Conservation (phyloP, 2,113 vertebrate genomes). For the Edolisoma coerulescens region DNA sequence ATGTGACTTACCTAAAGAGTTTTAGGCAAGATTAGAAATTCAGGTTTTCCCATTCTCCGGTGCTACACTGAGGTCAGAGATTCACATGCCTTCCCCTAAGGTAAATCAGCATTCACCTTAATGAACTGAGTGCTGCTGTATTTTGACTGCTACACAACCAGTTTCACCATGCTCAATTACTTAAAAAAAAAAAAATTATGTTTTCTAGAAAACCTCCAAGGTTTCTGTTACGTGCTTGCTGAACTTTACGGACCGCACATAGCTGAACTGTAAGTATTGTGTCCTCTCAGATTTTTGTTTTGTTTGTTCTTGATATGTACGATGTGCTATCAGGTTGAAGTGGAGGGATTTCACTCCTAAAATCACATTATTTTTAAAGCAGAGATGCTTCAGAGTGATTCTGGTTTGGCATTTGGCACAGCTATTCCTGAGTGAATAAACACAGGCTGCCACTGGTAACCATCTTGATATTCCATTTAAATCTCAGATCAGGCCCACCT, state of each 20-base stretch:
- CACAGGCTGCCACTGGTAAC: not conserved
- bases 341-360: not conserved
- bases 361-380: not conserved
- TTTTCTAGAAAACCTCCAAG: slow-evolving; percentile 70
- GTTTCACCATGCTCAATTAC: not conserved
- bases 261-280: slow-evolving; percentile 73
- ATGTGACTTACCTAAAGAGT: not conserved
- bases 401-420: not conserved
- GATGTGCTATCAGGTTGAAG: not conserved
- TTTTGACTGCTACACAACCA: not conserved
- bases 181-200: not conserved
- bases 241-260: slow-evolving; percentile 62
- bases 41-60: not conserved
- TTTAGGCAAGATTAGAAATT: not conserved
- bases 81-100: not conserved
- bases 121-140: not conserved
- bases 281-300: not conserved
- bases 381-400: not conserved
- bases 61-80: not conserved
- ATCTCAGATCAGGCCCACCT: not conserved
- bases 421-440: not conserved
- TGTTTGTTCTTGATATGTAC: not conserved
- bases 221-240: slow-evolving; percentile 57
- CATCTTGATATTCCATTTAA: not conserved
- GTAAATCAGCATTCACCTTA: not conserved